These are phyloP conservation scores for Ischnura elegans DNA, from an alignment of 2,888 invertebrate species.

Conservation along the genomic window DNA sequence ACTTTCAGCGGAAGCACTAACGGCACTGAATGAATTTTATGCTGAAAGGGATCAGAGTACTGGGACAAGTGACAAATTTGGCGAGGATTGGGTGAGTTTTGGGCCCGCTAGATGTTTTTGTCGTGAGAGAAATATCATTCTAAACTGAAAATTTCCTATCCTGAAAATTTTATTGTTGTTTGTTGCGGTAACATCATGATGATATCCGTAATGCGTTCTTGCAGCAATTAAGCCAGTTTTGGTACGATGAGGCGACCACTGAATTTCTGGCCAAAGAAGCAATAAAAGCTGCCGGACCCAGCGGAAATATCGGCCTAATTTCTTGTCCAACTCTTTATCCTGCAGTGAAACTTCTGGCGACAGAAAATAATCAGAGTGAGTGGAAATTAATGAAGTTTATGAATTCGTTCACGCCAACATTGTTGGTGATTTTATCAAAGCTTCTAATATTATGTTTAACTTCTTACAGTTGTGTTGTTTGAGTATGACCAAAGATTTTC, in stretches of 20 bases:
- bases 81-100: constrained; percentile 89
- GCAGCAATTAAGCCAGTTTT: constrained; percentile 98
- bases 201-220: constrained; percentile 73
- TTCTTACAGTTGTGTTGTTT: constrained; percentile 84
- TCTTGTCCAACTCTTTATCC: constrained; percentile 94
- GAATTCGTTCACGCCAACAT: constrained; percentile 68
- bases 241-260: constrained; percentile 94
- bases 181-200: neutral
- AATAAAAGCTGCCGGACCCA: constrained; percentile 79
- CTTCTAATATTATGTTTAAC: constrained; percentile 71
- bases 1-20: constrained; percentile 86
- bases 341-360: constrained; percentile 77
- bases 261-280: constrained; percentile 85
- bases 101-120: constrained; percentile 19
- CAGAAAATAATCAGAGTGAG: constrained; percentile 72
- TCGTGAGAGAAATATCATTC: neutral
- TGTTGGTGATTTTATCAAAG: neutral
- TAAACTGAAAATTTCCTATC: neutral
- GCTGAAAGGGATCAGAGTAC: constrained; percentile 83
- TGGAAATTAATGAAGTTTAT: constrained; percentile 69
- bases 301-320: constrained; percentile 88
- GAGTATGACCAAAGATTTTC: constrained; percentile 94
- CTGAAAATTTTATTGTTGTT: neutral
- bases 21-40: constrained; percentile 89
- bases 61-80: constrained; percentile 80